Evolutionary conservation across 1,140 invertebrate genomes (phyloP).

Genomic region (Apis laboriosa): DNA sequence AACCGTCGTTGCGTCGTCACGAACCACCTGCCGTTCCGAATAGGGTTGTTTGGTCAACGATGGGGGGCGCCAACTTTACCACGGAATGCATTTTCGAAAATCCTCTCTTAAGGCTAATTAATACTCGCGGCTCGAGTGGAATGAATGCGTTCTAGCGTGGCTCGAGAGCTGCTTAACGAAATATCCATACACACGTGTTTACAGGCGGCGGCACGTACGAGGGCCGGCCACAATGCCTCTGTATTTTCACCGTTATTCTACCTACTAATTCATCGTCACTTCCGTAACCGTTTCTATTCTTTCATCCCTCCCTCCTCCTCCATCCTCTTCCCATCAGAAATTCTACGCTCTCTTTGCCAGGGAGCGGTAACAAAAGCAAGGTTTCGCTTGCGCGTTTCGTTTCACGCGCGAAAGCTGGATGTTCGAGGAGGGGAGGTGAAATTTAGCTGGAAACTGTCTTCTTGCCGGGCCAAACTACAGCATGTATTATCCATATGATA

Average conservation of each 20-base stretch:
- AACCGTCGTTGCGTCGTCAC: background rate
- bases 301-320: too few species aligned
- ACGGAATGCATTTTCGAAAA: background rate
- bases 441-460: too few species aligned
- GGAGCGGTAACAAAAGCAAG: too few species aligned
- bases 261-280: background rate
- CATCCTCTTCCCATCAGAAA: too few species aligned
- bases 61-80: background rate
- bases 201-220: background rate
- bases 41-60: background rate
- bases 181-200: background rate
- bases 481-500: slow-evolving; percentile 24
- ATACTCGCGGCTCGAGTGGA: background rate
- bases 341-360: too few species aligned
- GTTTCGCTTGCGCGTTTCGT: background rate
- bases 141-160: background rate
- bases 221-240: background rate
- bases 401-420: background rate
- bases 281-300: background rate
- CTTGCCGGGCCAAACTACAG: background rate
- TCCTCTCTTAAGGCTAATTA: slow-evolving; percentile 6
- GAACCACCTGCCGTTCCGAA: background rate
- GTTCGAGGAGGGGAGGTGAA: too few species aligned
- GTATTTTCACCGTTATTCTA: background rate
- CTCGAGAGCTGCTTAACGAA: background rate